A percentile compares a stretch with the other conserved stretches of the same genome.
Conservation (phyloP, 2,797 vertebrate species). For the Chrosomus eos region DNA sequence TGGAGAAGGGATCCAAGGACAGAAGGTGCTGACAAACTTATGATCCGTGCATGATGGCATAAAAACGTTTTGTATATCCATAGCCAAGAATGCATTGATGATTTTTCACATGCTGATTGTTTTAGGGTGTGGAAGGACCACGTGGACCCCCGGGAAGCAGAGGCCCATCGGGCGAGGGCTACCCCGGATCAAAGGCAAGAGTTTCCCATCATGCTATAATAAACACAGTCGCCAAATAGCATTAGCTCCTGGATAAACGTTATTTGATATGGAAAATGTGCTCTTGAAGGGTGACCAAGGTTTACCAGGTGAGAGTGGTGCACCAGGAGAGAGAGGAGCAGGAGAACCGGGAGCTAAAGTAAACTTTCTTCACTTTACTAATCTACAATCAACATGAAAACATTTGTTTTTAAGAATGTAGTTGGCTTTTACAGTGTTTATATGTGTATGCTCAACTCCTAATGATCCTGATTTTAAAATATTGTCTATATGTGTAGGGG, state of each 20-base stretch:
- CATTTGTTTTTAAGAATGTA: not conserved
- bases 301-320: constrained; percentile 82
- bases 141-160: constrained; percentile 82
- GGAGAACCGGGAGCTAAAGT: constrained; percentile 86
- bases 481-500: constrained; percentile 72
- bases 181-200: constrained; percentile 84
- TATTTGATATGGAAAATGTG: not conserved
- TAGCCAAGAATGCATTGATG: not conserved
- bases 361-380: too few species aligned
- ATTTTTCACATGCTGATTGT: not conserved
- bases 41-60: not conserved
- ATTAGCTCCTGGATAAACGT: not conserved
- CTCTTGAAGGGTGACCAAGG: constrained; percentile 81
- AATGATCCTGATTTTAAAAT: not conserved
- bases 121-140: constrained; percentile 84
- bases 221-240: not conserved
- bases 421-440: not conserved
- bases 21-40: constrained; percentile 75
- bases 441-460: not conserved
- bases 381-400: not conserved
- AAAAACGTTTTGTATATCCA: not conserved
- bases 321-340: constrained; percentile 82
- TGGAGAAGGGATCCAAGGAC: constrained; percentile 83
- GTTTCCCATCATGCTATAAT: constrained; percentile 8
- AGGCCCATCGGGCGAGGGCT: constrained; percentile 82